Percentiles rank a stretch among this genome's conserved stretches.
Evolutionary conservation across 2,888 invertebrate genomes (phyloP).

Genomic region (Agriopis aurantiaria): DNA sequence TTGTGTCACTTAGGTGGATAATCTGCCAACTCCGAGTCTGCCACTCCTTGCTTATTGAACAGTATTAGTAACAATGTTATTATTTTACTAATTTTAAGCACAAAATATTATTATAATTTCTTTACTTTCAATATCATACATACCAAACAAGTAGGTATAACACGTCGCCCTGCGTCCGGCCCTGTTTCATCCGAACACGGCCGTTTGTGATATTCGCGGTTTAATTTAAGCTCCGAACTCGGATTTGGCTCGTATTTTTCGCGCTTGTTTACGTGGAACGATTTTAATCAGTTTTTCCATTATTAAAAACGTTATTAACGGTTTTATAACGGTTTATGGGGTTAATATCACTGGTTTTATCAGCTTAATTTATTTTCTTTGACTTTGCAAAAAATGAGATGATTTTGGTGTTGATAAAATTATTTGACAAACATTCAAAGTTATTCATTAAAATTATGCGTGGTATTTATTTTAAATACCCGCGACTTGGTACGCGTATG

Average conservation of each 20-base stretch:
- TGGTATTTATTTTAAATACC: too few relatives aligned
- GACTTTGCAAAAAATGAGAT: slow-evolving; percentile 30
- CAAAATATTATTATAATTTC: too few relatives aligned
- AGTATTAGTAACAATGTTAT: too few relatives aligned
- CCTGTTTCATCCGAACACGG: slow-evolving; percentile 53
- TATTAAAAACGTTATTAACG: slow-evolving; percentile 58
- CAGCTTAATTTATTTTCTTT: slow-evolving; percentile 29
- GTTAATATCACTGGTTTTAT: slow-evolving; percentile 35
- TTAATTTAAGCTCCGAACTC: slow-evolving; percentile 65
- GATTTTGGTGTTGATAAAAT: slow-evolving; percentile 9
- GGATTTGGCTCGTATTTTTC: slow-evolving; percentile 57
- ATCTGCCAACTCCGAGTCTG: too few relatives aligned
- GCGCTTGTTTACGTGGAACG: slow-evolving; percentile 55
- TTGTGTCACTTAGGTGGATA: too few relatives aligned
- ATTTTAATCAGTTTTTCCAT: slow-evolving; percentile 64
- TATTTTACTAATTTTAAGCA: too few relatives aligned
- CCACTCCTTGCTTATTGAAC: too few relatives aligned
- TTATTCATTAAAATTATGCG: not conserved
- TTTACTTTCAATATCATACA: too few relatives aligned
- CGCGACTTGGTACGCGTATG: too few relatives aligned
- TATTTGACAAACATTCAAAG: not conserved
- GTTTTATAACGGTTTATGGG: slow-evolving; percentile 34
- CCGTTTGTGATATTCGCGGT: slow-evolving; percentile 60
- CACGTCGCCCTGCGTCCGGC: slow-evolving; percentile 22
- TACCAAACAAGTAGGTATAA: too few relatives aligned